Evolutionary conservation across 2,113 vertebrate genomes (phyloP).

Genomic region (Tyrannus savana): DNA sequence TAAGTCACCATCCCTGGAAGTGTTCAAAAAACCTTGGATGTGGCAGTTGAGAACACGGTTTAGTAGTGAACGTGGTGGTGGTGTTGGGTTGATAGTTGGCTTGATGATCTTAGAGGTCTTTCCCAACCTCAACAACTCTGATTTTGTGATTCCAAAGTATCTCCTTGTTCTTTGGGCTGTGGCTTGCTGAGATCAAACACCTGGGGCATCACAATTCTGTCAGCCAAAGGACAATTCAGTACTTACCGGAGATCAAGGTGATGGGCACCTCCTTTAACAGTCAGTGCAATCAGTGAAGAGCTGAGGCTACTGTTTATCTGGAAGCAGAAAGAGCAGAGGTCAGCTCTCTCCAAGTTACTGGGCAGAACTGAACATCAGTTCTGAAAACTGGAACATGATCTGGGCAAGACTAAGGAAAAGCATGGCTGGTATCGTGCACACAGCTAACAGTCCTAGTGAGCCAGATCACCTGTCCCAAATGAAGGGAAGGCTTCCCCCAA

Average conservation of each 20-base stretch:
- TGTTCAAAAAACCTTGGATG: background rate
- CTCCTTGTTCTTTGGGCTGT: background rate
- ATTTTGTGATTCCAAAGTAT: background rate
- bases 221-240: background rate
- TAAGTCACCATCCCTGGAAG: background rate
- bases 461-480: background rate
- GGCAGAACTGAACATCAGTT: background rate
- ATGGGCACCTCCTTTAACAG: constrained; percentile 85
- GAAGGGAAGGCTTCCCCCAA: background rate
- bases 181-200: background rate
- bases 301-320: constrained; percentile 85
- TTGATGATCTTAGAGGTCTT: background rate
- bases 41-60: background rate
- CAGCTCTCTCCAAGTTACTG: background rate
- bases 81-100: background rate
- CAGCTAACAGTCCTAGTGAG: background rate
- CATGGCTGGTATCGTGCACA: fast-evolving
- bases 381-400: background rate
- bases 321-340: background rate
- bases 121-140: background rate
- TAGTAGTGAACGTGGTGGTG: background rate
- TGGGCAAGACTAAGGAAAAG: background rate
- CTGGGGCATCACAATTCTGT: background rate
- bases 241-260: constrained; percentile 90
- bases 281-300: constrained; percentile 79